A percentile compares a stretch with the other conserved stretches of the same genome.
Conservation (phyloP, 1,140 invertebrate genomes). For the Philotrypesis tridentata region DNA sequence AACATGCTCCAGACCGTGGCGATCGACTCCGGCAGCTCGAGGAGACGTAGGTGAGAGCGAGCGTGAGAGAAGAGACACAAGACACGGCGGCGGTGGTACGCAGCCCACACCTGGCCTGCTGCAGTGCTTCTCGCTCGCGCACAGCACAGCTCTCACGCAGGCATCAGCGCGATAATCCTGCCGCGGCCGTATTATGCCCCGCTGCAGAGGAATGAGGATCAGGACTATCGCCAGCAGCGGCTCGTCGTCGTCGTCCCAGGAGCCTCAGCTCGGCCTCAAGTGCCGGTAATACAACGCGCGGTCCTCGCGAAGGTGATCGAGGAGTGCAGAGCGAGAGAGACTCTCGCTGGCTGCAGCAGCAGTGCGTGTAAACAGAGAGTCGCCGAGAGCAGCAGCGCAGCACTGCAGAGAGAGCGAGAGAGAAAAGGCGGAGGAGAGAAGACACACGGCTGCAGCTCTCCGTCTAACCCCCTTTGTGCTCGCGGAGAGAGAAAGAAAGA, state of each 20-base stretch:
- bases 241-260: neutral
- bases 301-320: neutral
- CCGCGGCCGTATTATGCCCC: neutral
- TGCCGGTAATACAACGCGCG: constrained; percentile 1
- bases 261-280: neutral
- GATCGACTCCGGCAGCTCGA: neutral
- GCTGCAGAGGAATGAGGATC: neutral
- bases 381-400: no score
- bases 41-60: neutral
- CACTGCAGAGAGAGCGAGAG: no score
- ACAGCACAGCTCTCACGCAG: neutral
- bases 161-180: neutral
- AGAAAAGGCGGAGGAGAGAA: neutral
- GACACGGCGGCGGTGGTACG: neutral
- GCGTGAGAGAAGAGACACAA: no score
- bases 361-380: neutral
- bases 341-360: no score
- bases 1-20: neutral
- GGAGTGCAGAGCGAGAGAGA: no score
- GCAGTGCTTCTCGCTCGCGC: no score
- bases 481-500: neutral
- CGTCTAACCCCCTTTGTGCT: constrained; percentile 48
- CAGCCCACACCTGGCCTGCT: neutral
- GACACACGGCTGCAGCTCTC: constrained; percentile 14
- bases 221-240: neutral